Conservation (phyloP, 2,797 vertebrate species). For the Anabas testudineus region DNA sequence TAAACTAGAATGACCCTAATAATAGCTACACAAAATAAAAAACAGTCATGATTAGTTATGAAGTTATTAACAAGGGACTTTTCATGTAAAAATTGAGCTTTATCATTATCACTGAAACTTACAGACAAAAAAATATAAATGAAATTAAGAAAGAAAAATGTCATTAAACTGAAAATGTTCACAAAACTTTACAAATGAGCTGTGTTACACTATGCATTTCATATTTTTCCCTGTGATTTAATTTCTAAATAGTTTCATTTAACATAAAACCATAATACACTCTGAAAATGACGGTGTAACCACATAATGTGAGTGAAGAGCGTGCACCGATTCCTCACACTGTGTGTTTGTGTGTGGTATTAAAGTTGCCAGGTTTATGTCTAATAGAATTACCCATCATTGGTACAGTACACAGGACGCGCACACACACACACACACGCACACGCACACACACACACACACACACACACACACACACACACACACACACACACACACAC, state of each 20-base stretch:
- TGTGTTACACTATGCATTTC: not conserved
- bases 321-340: constrained; percentile 20
- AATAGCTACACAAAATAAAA: too few species aligned
- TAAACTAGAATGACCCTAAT: too few species aligned
- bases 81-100: too few species aligned
- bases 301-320: constrained; percentile 26
- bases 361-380: constrained; percentile 54
- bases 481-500: constrained; percentile 13
- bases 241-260: constrained; percentile 20
- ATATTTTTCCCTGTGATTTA: constrained; percentile 8
- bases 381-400: constrained; percentile 53
- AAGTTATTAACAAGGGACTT: too few species aligned
- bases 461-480: too few species aligned
- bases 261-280: constrained; percentile 30
- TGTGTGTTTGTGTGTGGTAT: constrained; percentile 38
- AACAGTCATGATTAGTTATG: too few species aligned
- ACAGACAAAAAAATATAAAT: too few species aligned
- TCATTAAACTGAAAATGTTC: too few species aligned
- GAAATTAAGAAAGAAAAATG: too few species aligned
- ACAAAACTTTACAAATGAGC: too few species aligned
- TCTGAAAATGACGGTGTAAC: constrained; percentile 7
- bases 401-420: constrained; percentile 41
- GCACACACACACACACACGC: constrained; percentile 32
- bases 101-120: too few species aligned
- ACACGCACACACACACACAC: constrained; percentile 33